Evolutionary conservation across 53 echinoderm and acorn worm species (phyloP).

Genomic region (Echinometra lucunter): DNA sequence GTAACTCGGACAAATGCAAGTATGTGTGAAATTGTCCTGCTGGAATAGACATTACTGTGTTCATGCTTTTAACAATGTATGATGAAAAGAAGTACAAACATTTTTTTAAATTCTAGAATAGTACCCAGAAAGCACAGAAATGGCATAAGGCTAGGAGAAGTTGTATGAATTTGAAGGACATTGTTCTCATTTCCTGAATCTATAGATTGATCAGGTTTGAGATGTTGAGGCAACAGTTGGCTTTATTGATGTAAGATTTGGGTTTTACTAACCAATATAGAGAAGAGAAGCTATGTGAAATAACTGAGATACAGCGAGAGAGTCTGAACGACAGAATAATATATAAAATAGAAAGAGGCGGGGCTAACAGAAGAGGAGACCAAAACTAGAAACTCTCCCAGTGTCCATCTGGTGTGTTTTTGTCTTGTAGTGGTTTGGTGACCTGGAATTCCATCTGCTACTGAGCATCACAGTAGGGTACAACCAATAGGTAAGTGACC

Average conservation of each 20-base stretch:
- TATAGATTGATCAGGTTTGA: neutral
- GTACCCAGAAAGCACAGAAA: neutral
- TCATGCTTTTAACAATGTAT: neutral
- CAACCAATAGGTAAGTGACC: conserved; percentile 17
- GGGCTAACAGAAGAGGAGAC: neutral
- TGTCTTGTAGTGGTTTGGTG: neutral
- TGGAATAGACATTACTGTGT: neutral
- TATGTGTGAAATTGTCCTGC: neutral
- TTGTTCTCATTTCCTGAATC: neutral
- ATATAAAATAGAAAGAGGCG: neutral
- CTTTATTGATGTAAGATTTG: neutral
- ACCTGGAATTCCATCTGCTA: conserved; percentile 52
- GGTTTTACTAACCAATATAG: neutral
- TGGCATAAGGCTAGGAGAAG: neutral
- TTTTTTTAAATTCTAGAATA: neutral
- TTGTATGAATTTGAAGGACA: neutral
- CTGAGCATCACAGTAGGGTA: conserved; percentile 20
- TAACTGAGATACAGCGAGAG: neutral
- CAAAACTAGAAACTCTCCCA: conserved; percentile 22
- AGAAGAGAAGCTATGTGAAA: neutral
- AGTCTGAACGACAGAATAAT: neutral
- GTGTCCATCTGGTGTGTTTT: neutral
- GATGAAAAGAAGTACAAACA: neutral
- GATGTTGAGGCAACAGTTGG: conserved; percentile 1
- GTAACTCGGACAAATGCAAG: neutral